Conservation (phyloP, 1,140 invertebrate genomes). For the Zophobas morio region DNA sequence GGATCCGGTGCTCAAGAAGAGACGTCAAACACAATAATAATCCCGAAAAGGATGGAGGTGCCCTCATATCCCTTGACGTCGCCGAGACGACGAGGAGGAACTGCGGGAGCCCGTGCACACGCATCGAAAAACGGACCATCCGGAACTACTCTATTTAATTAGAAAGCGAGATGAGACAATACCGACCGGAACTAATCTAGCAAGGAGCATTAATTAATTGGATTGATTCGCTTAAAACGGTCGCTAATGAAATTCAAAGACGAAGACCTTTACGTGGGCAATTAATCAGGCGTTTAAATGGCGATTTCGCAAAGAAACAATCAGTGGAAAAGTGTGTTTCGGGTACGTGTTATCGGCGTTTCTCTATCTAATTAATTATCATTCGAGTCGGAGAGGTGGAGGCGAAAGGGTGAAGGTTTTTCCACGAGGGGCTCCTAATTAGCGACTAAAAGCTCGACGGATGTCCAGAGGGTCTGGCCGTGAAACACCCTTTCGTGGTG, state of each 20-base stretch:
- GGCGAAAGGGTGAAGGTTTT: conserved; percentile 9
- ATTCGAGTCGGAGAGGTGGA: conserved; percentile 1
- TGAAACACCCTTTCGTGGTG: conserved; percentile 4
- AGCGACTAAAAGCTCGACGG: conserved; percentile 21
- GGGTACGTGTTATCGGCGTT: not conserved
- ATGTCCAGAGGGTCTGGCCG: conserved; percentile 26
- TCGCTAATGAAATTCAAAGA: conserved; percentile 53
- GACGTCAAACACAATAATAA: conserved; percentile 40
- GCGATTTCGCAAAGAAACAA: conserved; percentile 16
- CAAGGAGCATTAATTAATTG: conserved; percentile 56
- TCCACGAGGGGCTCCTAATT: conserved; percentile 23
- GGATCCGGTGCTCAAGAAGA: conserved; percentile 18
- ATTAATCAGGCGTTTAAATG: conserved; percentile 54
- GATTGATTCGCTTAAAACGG: conserved; percentile 54
- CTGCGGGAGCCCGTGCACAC: not conserved
- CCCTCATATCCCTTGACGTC: conserved; percentile 9
- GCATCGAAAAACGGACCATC: conserved; percentile 21
- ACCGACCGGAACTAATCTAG: conserved; percentile 28
- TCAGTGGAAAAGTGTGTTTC: conserved; percentile 2
- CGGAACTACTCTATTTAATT: conserved; percentile 30
- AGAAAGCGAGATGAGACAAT: conserved; percentile 25
- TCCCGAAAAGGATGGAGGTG: conserved; percentile 34
- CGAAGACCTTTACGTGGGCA: conserved; percentile 49
- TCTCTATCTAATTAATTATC: conserved; percentile 23
- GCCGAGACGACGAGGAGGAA: conserved; percentile 5